Conservation (phyloP, 2,888 invertebrate genomes). For the Oegoconia quadripuncta region DNA sequence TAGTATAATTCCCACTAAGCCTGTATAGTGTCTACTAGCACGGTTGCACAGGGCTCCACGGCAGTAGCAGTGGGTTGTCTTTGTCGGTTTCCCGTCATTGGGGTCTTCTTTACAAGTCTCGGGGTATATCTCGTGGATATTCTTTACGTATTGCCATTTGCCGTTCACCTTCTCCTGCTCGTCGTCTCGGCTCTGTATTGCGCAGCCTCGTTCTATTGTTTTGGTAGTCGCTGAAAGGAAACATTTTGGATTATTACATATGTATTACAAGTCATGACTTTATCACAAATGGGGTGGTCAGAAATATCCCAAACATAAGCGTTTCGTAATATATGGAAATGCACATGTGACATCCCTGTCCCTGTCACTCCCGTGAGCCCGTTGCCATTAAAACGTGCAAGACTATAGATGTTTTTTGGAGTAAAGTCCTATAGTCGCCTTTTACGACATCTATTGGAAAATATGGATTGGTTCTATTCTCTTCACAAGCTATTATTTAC, state of each 20-base stretch:
- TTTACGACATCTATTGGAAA: no score
- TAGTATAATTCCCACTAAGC: neutral
- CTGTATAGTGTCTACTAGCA: conserved; percentile 25
- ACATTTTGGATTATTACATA: neutral
- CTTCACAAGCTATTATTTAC: no score
- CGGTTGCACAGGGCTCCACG: conserved; percentile 85
- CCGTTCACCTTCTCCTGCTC: conserved; percentile 74
- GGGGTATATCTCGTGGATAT: conserved; percentile 83
- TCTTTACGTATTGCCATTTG: conserved; percentile 80
- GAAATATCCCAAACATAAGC: no score
- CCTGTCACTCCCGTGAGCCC: no score
- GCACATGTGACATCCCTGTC: no score
- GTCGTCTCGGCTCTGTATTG: conserved; percentile 81
- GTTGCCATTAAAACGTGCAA: no score
- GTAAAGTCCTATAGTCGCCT: no score
- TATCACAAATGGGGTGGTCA: no score
- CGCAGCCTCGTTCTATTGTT: conserved; percentile 81
- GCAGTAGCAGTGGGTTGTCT: conserved; percentile 85
- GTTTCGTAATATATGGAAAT: no score
- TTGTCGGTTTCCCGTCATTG: conserved; percentile 76
- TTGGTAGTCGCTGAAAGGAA: conserved; percentile 39
- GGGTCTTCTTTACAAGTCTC: conserved; percentile 83
- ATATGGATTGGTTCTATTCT: no score
- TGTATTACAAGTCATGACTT: no score
- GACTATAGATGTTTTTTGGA: no score